A percentile compares a stretch with the other conserved stretches of the same genome.
Conservation (phyloP, 2,797 vertebrate species). For the Ibycter americanus region DNA sequence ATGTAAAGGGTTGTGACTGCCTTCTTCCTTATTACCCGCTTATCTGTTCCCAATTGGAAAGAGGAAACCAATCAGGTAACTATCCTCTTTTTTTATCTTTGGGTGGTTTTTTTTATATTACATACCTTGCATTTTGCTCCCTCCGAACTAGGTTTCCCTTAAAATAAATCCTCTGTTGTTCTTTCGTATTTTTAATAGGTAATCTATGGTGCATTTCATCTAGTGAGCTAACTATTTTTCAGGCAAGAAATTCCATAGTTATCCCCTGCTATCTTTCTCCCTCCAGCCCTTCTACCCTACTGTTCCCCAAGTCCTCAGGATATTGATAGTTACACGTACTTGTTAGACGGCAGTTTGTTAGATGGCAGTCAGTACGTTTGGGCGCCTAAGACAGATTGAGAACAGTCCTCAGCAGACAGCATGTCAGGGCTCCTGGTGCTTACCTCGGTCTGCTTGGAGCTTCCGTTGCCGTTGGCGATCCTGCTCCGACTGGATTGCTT, state of each 20-base stretch:
- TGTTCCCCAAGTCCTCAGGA: not conserved
- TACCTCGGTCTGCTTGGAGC: slow-evolving; percentile 88
- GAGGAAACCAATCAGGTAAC: not conserved
- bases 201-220: not conserved
- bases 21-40: not conserved
- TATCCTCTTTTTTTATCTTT: not conserved
- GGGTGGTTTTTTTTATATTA: not conserved
- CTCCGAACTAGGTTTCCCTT: not conserved
- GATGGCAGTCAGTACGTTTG: not conserved
- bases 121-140: not conserved
- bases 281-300: not conserved
- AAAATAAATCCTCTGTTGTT: not conserved
- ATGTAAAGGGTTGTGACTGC: not conserved
- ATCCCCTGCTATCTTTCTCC: not conserved
- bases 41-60: not conserved
- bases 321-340: not conserved
- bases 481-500: slow-evolving; percentile 84
- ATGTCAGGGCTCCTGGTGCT: not conserved
- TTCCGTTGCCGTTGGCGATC: slow-evolving; percentile 87
- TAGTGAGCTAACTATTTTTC: not conserved
- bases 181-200: not conserved
- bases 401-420: not conserved
- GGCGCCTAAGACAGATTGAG: not conserved
- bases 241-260: not conserved
- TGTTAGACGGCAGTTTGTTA: not conserved